These are phyloP conservation scores for Adelognathus sp. DNA, from an alignment of 2,888 invertebrate species.

Conservation along the genomic window DNA sequence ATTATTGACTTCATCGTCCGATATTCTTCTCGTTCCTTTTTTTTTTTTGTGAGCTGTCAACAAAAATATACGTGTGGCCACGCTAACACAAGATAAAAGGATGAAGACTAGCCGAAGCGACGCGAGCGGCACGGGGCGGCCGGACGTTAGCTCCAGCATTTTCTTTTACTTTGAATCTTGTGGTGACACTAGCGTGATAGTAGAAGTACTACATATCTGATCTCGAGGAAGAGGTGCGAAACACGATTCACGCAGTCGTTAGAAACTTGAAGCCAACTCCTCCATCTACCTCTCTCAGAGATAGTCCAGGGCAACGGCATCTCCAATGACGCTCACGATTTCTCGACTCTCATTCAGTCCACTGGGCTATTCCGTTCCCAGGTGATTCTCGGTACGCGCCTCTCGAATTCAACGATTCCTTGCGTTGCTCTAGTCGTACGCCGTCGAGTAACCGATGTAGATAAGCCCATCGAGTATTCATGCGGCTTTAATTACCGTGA, in stretches of 20 bases:
- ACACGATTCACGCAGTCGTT: background rate
- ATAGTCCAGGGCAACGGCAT: constrained; percentile 6
- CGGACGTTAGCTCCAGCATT: background rate
- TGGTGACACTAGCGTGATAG: background rate
- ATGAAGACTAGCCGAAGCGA: background rate
- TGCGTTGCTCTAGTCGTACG: constrained; percentile 30
- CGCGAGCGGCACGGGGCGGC: background rate
- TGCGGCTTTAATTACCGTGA: constrained; percentile 80
- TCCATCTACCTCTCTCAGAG: background rate
- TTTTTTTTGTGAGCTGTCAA: background rate
- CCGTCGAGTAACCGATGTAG: constrained; percentile 59
- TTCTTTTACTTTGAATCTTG: background rate
- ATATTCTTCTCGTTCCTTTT: background rate
- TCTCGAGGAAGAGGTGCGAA: background rate
- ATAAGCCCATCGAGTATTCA: constrained; percentile 77
- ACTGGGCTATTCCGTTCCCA: constrained; percentile 9
- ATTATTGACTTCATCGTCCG: background rate
- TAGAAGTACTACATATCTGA: background rate
- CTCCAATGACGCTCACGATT: constrained; percentile 34
- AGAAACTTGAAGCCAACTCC: background rate
- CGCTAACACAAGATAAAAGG: background rate
- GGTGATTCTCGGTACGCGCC: constrained; percentile 28
- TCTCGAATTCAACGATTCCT: constrained; percentile 19
- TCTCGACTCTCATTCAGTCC: constrained; percentile 24
- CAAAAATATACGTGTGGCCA: background rate